phyloP scores from a whole-genome alignment of 2,888 invertebrate species.

The Drosophila stalkeri region DNA sequence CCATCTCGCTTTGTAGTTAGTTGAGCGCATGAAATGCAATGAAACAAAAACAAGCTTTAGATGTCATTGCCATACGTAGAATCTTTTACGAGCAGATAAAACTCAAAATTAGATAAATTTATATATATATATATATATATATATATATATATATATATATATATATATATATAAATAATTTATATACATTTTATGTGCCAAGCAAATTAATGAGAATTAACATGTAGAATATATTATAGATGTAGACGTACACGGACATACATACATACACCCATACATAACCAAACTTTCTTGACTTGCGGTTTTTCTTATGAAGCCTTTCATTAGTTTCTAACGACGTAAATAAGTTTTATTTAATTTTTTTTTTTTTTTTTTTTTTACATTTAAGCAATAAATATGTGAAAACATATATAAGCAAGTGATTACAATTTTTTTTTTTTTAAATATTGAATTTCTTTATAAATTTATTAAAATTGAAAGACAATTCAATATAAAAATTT shows the following conservation, averaged over 20 bases:
- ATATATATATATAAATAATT: not conserved
- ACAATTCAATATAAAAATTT: not conserved
- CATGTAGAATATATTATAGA: slow-evolving; percentile 2
- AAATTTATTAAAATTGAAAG: not conserved
- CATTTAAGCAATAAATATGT: not conserved
- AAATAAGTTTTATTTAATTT: not conserved
- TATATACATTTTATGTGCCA: slow-evolving; percentile 1
- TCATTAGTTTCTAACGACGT: slow-evolving; percentile 11
- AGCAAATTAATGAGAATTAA: slow-evolving; percentile 18
- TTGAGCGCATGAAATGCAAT: slow-evolving; percentile 7
- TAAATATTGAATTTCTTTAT: not conserved
- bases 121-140: not conserved
- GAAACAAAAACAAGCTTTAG: slow-evolving; percentile 44
- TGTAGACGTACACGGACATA: not conserved
- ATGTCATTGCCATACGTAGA: slow-evolving; percentile 48
- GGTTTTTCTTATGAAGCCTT: slow-evolving; percentile 1
- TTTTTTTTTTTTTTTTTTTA: no score
- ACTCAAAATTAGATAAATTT: slow-evolving; percentile 21
- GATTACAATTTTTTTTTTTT: not conserved
- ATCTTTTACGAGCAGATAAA: slow-evolving; percentile 19
- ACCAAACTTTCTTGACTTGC: slow-evolving; percentile 6
- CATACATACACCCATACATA: not conserved
- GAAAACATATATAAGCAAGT: not conserved
- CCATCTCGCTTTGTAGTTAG: slow-evolving; percentile 3
- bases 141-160: not conserved